A percentile compares a stretch with the other conserved stretches of the same genome.
These are phyloP conservation scores for Latheticus oryzae DNA, from an alignment of 2,888 invertebrate species.

Conservation along the genomic window DNA sequence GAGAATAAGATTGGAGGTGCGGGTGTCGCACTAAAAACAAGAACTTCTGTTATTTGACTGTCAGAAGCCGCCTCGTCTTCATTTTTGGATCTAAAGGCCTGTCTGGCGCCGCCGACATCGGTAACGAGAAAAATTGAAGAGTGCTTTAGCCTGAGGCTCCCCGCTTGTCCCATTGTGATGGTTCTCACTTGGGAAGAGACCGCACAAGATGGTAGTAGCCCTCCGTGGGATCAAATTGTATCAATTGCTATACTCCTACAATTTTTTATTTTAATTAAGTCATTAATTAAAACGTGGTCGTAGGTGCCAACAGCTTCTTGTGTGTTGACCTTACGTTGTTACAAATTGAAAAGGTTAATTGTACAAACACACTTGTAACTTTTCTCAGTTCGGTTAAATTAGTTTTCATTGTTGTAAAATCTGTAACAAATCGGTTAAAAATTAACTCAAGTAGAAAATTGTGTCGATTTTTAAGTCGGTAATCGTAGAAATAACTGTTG, in stretches of 20 bases:
- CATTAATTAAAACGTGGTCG: slow-evolving; percentile 24
- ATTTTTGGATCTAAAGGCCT: slow-evolving; percentile 30
- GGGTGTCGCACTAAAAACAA: slow-evolving; percentile 32
- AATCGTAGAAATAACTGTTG: slow-evolving; percentile 38
- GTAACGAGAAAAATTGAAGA: slow-evolving; percentile 44
- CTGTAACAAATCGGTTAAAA: slow-evolving; percentile 23
- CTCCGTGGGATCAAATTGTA: no score
- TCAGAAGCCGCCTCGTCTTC: slow-evolving; percentile 39
- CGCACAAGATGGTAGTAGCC: slow-evolving; percentile 31
- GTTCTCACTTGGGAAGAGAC: slow-evolving; percentile 24
- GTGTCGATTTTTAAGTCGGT: slow-evolving; percentile 25
- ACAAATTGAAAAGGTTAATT: slow-evolving; percentile 8
- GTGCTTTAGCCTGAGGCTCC: slow-evolving; percentile 27
- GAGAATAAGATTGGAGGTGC: slow-evolving; percentile 13
- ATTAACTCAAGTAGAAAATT: slow-evolving; percentile 23
- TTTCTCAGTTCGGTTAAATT: slow-evolving; percentile 18
- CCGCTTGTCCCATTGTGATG: slow-evolving; percentile 21
- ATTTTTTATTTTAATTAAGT: no score
- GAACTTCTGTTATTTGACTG: slow-evolving; percentile 41
- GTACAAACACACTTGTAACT: slow-evolving; percentile 2
- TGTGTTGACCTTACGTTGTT: slow-evolving; percentile 9
- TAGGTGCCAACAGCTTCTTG: slow-evolving; percentile 21
- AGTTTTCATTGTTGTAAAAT: slow-evolving; percentile 16
- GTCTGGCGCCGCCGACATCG: slow-evolving; percentile 43
- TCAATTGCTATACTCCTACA: no score